A percentile compares a stretch with the other conserved stretches of the same genome.
Conservation (phyloP, 1,140 invertebrate species). For the Dreissena polymorpha region DNA sequence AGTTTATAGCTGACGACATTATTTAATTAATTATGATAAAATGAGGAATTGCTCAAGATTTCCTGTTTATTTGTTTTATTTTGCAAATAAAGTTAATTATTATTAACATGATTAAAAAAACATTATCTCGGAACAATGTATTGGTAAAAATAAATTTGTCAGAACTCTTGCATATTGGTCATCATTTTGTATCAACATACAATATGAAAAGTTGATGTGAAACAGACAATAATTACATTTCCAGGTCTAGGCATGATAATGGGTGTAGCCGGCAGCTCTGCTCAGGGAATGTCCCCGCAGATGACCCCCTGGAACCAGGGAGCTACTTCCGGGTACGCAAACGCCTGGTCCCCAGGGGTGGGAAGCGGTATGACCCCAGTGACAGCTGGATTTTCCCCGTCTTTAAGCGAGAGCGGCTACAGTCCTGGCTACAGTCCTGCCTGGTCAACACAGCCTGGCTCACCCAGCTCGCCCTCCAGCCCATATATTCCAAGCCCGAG, state of each 20-base stretch:
- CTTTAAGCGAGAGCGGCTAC: conserved; percentile 77
- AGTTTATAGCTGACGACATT: too few species aligned
- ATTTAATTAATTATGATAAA: too few species aligned
- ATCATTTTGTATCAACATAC: too few species aligned
- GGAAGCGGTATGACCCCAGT: conserved; percentile 97
- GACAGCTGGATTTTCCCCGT: conserved; percentile 96
- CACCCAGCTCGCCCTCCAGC: conserved; percentile 81
- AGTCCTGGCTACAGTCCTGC: conserved; percentile 86
- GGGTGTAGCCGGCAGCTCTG: conserved; percentile 87
- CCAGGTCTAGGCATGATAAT: conserved; percentile 91
- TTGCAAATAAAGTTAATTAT: too few species aligned
- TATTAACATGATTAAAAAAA: too few species aligned
- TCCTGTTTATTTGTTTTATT: too few species aligned
- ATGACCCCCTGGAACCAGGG: conserved; percentile 97
- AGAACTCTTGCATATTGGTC: too few species aligned
- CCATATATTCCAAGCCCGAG: conserved; percentile 86
- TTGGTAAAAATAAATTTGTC: too few species aligned
- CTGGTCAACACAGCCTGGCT: conserved; percentile 80
- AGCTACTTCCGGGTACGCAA: conserved; percentile 91
- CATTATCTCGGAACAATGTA: too few species aligned
- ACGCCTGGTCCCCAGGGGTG: conserved; percentile 91
- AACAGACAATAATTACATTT: background rate
- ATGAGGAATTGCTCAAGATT: too few species aligned
- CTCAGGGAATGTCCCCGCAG: conserved; percentile 91
- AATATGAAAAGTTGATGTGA: too few species aligned